A percentile compares a stretch with the other conserved stretches of the same genome.
Evolutionary conservation across 2,113 vertebrate genomes (phyloP).

Genomic region (Nansenia antarctica): DNA sequence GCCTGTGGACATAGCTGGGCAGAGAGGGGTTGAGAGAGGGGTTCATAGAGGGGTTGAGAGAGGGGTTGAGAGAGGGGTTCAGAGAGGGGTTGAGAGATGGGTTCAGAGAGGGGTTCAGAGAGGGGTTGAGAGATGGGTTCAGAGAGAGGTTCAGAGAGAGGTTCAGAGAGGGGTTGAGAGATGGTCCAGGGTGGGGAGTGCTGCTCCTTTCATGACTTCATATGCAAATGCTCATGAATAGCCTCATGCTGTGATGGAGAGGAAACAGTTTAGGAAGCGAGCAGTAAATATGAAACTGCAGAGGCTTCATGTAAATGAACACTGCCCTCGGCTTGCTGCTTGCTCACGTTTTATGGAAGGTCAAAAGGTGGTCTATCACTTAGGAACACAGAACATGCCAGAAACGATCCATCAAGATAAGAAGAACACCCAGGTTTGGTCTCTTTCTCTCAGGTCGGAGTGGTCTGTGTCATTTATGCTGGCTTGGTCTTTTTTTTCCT

Average conservation of each 20-base stretch:
- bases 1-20: not conserved
- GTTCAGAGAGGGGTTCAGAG: constrained; percentile 1
- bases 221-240: constrained; percentile 33
- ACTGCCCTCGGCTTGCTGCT: not conserved
- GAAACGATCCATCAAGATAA: not conserved
- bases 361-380: not conserved
- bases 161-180: constrained; percentile 2
- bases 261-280: constrained; percentile 25
- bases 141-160: not conserved
- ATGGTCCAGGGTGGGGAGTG: not conserved
- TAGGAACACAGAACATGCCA: not conserved
- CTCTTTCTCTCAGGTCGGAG: not conserved
- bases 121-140: not conserved
- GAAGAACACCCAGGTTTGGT: not conserved
- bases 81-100: not conserved
- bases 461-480: not conserved
- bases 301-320: constrained; percentile 1
- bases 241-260: constrained; percentile 28
- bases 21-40: constrained; percentile 1
- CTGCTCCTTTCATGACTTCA: constrained; percentile 23
- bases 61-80: no score
- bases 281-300: constrained; percentile 18
- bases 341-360: not conserved
- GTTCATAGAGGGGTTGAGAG: no score
- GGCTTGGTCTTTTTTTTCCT: not conserved